Evolutionary conservation across 1,140 invertebrate genomes (phyloP).

Genomic region (Zaprionus nigranus): DNA sequence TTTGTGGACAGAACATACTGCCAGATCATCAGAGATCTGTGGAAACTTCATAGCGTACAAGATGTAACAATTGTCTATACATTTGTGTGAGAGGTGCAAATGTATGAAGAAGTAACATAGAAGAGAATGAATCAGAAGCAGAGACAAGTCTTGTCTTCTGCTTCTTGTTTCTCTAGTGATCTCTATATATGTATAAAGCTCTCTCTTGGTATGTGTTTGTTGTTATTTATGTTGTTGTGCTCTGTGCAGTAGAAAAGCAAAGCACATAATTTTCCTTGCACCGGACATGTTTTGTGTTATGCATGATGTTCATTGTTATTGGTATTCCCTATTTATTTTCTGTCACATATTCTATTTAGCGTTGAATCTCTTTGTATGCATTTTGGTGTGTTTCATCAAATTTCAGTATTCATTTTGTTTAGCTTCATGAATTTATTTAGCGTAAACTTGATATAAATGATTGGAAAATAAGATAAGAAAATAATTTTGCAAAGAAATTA

Average conservation of each 20-base stretch:
- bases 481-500: constrained; percentile 17
- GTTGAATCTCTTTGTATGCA: constrained; percentile 57
- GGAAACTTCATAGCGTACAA: constrained; percentile 37
- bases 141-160: not conserved
- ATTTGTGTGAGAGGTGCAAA: constrained; percentile 33
- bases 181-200: constrained; percentile 69
- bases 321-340: constrained; percentile 44
- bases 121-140: not conserved
- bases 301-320: constrained; percentile 79
- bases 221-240: constrained; percentile 43
- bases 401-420: constrained; percentile 60
- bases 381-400: constrained; percentile 61
- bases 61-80: constrained; percentile 17
- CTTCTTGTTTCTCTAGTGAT: constrained; percentile 4
- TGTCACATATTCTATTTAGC: constrained; percentile 31
- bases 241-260: constrained; percentile 55
- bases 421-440: constrained; percentile 20
- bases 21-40: constrained; percentile 31
- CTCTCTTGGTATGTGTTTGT: constrained; percentile 58
- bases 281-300: constrained; percentile 73
- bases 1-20: constrained; percentile 72
- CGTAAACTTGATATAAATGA: constrained; percentile 6
- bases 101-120: constrained; percentile 36
- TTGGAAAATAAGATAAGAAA: constrained; percentile 6
- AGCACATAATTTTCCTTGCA: constrained; percentile 76